Conservation (phyloP, 2,888 invertebrate species). For the Eurytoma californica region DNA sequence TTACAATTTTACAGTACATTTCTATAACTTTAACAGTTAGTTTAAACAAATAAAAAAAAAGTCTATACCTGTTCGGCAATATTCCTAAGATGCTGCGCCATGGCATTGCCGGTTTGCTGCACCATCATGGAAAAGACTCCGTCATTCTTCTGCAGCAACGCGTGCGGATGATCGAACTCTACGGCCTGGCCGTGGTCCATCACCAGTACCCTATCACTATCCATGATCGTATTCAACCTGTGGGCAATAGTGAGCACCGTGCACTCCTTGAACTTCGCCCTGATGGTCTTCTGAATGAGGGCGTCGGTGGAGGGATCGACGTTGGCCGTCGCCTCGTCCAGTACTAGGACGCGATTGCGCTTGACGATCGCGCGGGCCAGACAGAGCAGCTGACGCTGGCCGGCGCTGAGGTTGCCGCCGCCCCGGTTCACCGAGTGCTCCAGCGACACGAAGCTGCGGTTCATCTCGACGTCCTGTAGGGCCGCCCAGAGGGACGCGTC, state of each 20-base stretch:
- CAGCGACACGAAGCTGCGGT: slow-evolving; percentile 81
- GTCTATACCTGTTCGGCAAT: slow-evolving; percentile 40
- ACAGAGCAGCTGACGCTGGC: slow-evolving; percentile 91
- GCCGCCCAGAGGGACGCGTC: slow-evolving; percentile 88
- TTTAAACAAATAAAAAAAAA: neutral
- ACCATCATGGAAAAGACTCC: slow-evolving; percentile 83
- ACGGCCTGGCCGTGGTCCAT: slow-evolving; percentile 88
- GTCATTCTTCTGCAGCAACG: slow-evolving; percentile 79
- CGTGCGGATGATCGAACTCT: slow-evolving; percentile 84
- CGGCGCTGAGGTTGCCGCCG: slow-evolving; percentile 90
- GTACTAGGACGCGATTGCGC: slow-evolving; percentile 86
- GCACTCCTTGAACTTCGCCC: slow-evolving; percentile 86
- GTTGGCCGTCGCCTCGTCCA: slow-evolving; percentile 95
- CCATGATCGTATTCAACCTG: slow-evolving; percentile 94
- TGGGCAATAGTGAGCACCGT: slow-evolving; percentile 95
- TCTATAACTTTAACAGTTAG: too few relatives aligned
- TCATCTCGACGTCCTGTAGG: slow-evolving; percentile 86
- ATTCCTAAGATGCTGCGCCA: slow-evolving; percentile 42
- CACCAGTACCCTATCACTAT: slow-evolving; percentile 90
- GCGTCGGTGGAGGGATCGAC: slow-evolving; percentile 90
- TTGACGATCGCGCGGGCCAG: slow-evolving; percentile 90
- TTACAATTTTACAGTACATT: too few relatives aligned
- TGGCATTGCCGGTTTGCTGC: slow-evolving; percentile 77
- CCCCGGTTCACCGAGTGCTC: slow-evolving; percentile 84
- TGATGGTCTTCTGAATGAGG: slow-evolving; percentile 89